phyloP scores from a whole-genome alignment of 2,797 vertebrate genomes.

The Catharus ustulatus region DNA sequence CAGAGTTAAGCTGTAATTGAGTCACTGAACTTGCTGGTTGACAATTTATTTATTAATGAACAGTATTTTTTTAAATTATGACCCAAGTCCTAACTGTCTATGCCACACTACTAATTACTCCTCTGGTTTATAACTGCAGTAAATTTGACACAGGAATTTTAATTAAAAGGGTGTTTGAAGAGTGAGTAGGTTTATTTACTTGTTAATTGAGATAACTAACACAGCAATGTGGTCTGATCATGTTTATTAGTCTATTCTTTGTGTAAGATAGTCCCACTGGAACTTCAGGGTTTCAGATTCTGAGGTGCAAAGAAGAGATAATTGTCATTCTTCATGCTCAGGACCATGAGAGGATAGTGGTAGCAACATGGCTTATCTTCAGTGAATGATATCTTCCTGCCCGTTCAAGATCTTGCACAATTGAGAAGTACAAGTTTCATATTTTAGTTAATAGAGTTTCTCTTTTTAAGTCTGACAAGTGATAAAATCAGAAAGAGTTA shows the following conservation, averaged over 20 bases:
- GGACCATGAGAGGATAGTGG: background rate
- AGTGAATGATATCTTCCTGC: background rate
- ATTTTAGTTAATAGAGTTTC: background rate
- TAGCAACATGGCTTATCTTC: background rate
- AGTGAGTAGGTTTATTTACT: background rate
- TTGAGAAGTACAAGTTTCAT: background rate
- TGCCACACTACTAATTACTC: background rate
- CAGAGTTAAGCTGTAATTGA: background rate
- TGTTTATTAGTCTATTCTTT: background rate
- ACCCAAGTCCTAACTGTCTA: background rate
- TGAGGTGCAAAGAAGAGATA: background rate
- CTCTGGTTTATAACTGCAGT: background rate
- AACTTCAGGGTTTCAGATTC: background rate
- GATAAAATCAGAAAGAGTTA: background rate
- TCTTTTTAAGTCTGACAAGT: background rate
- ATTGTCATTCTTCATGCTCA: background rate
- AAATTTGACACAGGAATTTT: slow-evolving; percentile 39
- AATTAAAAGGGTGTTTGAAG: slow-evolving; percentile 34
- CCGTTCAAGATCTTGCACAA: background rate
- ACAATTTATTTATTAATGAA: slow-evolving; percentile 32
- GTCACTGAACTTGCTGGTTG: background rate
- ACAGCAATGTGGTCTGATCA: accelerated
- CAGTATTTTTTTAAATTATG: slow-evolving; percentile 7
- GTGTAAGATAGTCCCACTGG: background rate
- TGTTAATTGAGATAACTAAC: background rate